A percentile compares a stretch with the other conserved stretches of the same genome.
Conservation (phyloP, 2,113 vertebrate genomes). For the Dunckerocampus dactyliophorus region DNA sequence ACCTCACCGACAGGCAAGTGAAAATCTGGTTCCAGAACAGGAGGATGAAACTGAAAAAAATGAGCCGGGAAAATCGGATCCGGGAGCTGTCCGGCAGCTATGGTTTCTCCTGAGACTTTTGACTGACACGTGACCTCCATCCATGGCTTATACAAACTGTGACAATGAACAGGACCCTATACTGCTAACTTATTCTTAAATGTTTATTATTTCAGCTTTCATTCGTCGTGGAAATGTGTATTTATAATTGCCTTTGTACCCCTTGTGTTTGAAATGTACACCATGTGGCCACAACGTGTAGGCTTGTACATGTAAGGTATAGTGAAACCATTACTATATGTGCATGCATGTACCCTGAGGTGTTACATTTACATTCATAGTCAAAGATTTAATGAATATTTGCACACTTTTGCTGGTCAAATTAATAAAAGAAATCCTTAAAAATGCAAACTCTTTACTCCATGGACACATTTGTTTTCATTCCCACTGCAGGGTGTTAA, state of each 20-base stretch:
- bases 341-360: constrained; percentile 66
- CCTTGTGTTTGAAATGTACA: constrained; percentile 49
- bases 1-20: constrained; percentile 99
- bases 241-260: constrained; percentile 65
- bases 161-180: constrained; percentile 53
- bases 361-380: constrained; percentile 49
- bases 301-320: constrained; percentile 56
- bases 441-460: constrained; percentile 43
- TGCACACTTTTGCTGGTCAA: constrained; percentile 67
- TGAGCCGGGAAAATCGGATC: constrained; percentile 97
- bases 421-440: constrained; percentile 63
- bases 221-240: constrained; percentile 65
- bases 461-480: too few species aligned
- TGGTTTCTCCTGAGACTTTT: constrained; percentile 91
- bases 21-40: constrained; percentile 99
- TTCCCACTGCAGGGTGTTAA: too few species aligned
- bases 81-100: constrained; percentile 96
- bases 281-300: constrained; percentile 56
- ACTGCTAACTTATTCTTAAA: constrained; percentile 74
- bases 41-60: constrained; percentile 99
- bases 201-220: constrained; percentile 57
- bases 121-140: constrained; percentile 58
- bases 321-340: constrained; percentile 46
- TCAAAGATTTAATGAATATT: constrained; percentile 55
- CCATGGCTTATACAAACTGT: constrained; percentile 42